Percentiles rank a stretch among this genome's conserved stretches.
These are phyloP conservation scores for Myioborus melanocephalus DNA, from an alignment of 2,797 vertebrate species.

Conservation along the genomic window DNA sequence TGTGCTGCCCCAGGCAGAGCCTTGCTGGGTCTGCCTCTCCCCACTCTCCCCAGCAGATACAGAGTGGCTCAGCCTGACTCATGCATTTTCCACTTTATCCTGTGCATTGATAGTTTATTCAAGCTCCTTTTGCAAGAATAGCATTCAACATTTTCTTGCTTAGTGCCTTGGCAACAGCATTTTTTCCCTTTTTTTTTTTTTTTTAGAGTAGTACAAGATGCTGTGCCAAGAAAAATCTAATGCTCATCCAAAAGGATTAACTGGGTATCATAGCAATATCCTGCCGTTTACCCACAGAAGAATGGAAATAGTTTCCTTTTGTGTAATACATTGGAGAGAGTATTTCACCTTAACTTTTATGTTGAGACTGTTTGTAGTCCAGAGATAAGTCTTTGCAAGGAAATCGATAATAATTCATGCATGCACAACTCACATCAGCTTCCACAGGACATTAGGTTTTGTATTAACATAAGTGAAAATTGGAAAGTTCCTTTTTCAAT, in stretches of 20 bases:
- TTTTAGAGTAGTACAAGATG: background rate
- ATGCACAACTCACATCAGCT: slow-evolving; percentile 32
- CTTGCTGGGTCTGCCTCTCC: background rate
- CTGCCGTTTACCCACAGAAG: slow-evolving; percentile 10
- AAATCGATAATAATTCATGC: slow-evolving; percentile 69
- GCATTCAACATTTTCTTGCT: background rate
- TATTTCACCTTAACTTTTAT: slow-evolving; percentile 62
- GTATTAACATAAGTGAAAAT: slow-evolving; percentile 60
- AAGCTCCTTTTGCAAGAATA: slow-evolving; percentile 20
- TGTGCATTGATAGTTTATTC: slow-evolving; percentile 9
- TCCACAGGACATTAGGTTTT: slow-evolving; percentile 61
- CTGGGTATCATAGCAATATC: slow-evolving; percentile 37
- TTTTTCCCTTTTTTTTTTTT: background rate
- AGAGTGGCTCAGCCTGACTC: background rate
- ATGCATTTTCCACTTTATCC: background rate
- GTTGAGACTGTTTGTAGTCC: slow-evolving; percentile 19
- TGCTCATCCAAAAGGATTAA: slow-evolving; percentile 58
- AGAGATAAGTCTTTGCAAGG: slow-evolving; percentile 64
- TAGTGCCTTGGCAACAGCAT: slow-evolving; percentile 36
- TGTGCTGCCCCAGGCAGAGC: background rate
- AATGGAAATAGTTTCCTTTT: slow-evolving; percentile 50
- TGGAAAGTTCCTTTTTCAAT: slow-evolving; percentile 59
- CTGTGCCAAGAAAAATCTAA: slow-evolving; percentile 51
- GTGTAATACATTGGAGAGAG: slow-evolving; percentile 32
- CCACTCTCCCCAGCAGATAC: background rate